Conservation (phyloP, 2,797 vertebrate species). For the Mus spretus region DNA sequence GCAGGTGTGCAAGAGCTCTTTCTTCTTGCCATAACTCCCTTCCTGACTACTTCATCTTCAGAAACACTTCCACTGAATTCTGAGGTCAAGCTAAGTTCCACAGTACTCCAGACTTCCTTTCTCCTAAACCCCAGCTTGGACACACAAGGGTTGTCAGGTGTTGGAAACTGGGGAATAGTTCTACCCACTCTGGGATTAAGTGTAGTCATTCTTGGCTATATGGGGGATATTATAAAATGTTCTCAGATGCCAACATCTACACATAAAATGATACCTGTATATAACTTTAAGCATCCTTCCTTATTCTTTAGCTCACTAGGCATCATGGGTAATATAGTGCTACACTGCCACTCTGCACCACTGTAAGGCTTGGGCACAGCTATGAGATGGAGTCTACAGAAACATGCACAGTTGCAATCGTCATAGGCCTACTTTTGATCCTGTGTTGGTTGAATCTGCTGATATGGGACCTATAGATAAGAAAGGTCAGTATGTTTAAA, state of each 20-base stretch:
- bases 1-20: not conserved
- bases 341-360: too few relatives aligned
- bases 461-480: not conserved
- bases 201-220: not conserved
- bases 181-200: not conserved
- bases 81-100: not conserved
- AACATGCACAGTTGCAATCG: too few relatives aligned
- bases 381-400: not conserved
- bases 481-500: not conserved
- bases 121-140: not conserved
- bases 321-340: not conserved
- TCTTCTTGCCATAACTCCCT: not conserved
- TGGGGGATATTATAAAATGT: not conserved
- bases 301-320: not conserved
- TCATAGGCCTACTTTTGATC: not conserved
- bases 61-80: not conserved
- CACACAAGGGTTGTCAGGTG: not conserved
- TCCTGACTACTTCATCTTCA: not conserved
- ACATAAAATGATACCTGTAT: not conserved
- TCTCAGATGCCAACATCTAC: not conserved
- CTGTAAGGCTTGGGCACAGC: not conserved
- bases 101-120: conserved; percentile 1
- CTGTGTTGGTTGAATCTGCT: not conserved
- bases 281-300: not conserved
- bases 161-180: not conserved